phyloP scores from a whole-genome alignment of 2,113 vertebrate species.

The Kryptolebias marmoratus region DNA sequence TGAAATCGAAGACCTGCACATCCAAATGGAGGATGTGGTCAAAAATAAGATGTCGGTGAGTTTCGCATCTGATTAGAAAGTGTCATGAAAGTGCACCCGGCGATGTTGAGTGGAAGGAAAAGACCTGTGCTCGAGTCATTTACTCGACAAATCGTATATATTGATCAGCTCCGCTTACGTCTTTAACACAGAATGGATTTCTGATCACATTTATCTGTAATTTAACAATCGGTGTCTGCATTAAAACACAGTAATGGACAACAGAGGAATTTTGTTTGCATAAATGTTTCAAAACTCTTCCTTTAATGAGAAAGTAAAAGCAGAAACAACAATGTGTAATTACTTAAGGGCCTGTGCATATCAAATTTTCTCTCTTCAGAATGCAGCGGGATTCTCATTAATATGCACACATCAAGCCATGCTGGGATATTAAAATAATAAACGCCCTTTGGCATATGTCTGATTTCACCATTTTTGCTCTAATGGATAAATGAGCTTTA shows the following conservation, averaged over 20 bases:
- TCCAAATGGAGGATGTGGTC: constrained; percentile 94
- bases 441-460: constrained; percentile 70
- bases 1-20: constrained; percentile 96
- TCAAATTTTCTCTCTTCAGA: constrained; percentile 42
- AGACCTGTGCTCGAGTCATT: no score
- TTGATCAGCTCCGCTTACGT: neutral
- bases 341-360: constrained; percentile 30
- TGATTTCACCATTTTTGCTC: constrained; percentile 80
- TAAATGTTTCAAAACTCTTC: constrained; percentile 19
- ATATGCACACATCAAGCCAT: constrained; percentile 55
- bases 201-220: neutral
- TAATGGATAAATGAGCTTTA: constrained; percentile 85
- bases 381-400: constrained; percentile 42
- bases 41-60: constrained; percentile 92
- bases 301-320: constrained; percentile 28
- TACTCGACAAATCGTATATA: no score
- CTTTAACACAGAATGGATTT: neutral
- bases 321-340: constrained; percentile 53
- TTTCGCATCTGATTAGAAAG: constrained; percentile 9
- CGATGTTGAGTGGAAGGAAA: no score
- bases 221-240: constrained; percentile 1
- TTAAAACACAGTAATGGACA: constrained; percentile 1
- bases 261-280: constrained; percentile 7
- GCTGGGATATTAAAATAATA: constrained; percentile 62
- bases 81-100: no score